These are phyloP conservation scores for Tipula unca DNA, from an alignment of 2,888 invertebrate species.

Conservation along the genomic window DNA sequence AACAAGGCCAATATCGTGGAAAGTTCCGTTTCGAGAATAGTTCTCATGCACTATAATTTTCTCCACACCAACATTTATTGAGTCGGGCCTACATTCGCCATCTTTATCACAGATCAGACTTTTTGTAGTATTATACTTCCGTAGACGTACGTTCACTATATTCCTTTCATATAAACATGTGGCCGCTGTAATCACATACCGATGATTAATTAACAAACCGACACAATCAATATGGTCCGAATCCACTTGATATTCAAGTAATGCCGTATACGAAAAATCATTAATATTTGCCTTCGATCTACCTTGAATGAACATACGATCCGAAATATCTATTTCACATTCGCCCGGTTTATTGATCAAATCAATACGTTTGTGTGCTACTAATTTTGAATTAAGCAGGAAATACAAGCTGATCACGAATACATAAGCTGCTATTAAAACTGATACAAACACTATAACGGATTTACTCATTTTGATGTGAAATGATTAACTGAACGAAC, in stretches of 20 bases:
- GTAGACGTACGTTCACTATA: not conserved
- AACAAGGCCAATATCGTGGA: constrained; percentile 65
- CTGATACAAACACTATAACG: no score
- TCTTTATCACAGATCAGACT: not conserved
- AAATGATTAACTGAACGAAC: no score
- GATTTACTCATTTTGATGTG: no score
- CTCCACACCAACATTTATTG: not conserved
- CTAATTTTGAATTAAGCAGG: no score
- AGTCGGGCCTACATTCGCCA: not conserved
- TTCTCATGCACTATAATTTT: constrained; percentile 24
- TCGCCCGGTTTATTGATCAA: no score
- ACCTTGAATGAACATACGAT: no score
- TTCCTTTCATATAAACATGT: not conserved
- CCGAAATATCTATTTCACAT: no score
- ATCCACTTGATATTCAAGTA: not conserved
- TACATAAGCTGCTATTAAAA: no score
- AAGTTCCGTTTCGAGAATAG: constrained; percentile 47
- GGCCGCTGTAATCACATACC: not conserved
- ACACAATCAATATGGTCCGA: not conserved
- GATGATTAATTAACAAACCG: not conserved
- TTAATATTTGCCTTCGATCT: no score
- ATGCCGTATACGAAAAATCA: not conserved
- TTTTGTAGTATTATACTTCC: not conserved
- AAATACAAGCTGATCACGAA: no score
- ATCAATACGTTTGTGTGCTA: no score